Percentiles rank a stretch among this genome's conserved stretches.
Evolutionary conservation across 2,797 vertebrate genomes (phyloP).

Genomic region (Acropternis orthonyx): DNA sequence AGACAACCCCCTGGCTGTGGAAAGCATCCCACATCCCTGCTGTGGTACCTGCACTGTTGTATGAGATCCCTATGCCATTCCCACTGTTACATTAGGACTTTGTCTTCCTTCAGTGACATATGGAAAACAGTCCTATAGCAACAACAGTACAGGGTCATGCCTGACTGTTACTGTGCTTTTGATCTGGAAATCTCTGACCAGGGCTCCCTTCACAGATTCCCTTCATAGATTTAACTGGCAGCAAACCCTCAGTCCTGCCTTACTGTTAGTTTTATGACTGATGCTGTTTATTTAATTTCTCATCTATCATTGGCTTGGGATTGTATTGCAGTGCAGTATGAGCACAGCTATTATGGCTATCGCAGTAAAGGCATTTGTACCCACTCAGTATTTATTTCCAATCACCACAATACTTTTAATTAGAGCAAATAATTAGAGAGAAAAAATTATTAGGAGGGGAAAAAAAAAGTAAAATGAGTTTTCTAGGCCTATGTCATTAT

Average conservation of each 20-base stretch:
- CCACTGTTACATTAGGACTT: not conserved
- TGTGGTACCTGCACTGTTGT: accelerated
- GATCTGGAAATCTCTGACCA: not conserved
- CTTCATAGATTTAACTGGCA: not conserved
- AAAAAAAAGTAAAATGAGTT: not conserved
- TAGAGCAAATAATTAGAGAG: not conserved
- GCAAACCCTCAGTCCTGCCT: not conserved
- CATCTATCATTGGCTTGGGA: not conserved
- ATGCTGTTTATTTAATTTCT: not conserved
- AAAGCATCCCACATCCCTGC: not conserved
- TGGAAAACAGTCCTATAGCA: not conserved
- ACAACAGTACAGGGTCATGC: accelerated
- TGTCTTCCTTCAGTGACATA: not conserved
- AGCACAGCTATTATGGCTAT: not conserved
- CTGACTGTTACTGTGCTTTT: not conserved
- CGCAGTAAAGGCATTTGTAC: not conserved
- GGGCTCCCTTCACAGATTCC: not conserved
- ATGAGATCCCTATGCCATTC: not conserved
- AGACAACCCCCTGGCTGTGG: not conserved
- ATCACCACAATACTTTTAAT: not conserved
- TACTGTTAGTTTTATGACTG: not conserved
- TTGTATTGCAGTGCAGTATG: not conserved
- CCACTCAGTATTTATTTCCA: not conserved
- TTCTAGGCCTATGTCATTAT: not conserved
- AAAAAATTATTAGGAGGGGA: not conserved